Conservation (phyloP, 2,888 invertebrate species). For the Autographa gamma region DNA sequence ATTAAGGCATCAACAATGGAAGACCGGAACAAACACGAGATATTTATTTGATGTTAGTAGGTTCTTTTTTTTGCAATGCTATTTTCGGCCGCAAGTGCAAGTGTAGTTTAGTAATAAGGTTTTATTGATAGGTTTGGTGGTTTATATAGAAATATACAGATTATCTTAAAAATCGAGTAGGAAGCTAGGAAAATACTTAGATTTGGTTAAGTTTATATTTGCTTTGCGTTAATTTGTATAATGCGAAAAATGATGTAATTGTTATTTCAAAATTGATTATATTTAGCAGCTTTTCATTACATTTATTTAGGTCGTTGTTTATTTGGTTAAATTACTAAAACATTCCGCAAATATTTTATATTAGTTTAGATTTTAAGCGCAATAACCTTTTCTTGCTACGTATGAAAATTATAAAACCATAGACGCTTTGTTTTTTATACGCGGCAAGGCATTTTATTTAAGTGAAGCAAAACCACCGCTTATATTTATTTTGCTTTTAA, state of each 20-base stretch:
- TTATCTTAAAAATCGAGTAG: slow-evolving; percentile 23
- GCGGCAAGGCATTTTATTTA: slow-evolving; percentile 36
- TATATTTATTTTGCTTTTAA: slow-evolving; percentile 26
- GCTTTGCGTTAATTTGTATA: slow-evolving; percentile 2
- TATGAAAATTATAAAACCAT: slow-evolving; percentile 9
- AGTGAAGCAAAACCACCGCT: slow-evolving; percentile 74
- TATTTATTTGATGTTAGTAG: neutral
- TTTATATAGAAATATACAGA: slow-evolving; percentile 10
- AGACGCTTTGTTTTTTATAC: slow-evolving; percentile 12
- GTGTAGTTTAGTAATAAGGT: slow-evolving; percentile 39
- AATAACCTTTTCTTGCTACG: slow-evolving; percentile 23
- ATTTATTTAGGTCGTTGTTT: slow-evolving; percentile 31
- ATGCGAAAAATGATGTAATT: neutral
- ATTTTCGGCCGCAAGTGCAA: slow-evolving; percentile 60
- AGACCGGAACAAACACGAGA: neutral
- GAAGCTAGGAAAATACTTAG: slow-evolving; percentile 34
- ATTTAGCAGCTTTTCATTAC: slow-evolving; percentile 8
- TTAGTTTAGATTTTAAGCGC: slow-evolving; percentile 22
- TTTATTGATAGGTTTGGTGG: slow-evolving; percentile 14
- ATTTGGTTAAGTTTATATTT: slow-evolving; percentile 10
- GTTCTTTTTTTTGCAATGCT: slow-evolving; percentile 22
- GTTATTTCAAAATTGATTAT: slow-evolving; percentile 26
- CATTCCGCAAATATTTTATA: slow-evolving; percentile 68
- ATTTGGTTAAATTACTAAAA: slow-evolving; percentile 64
- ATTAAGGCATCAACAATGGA: neutral